Evolutionary conservation across 2,113 vertebrate genomes (phyloP), one percentile per base, ranked within the genome.

Genomic region (Perca schrenkii): DNA sequence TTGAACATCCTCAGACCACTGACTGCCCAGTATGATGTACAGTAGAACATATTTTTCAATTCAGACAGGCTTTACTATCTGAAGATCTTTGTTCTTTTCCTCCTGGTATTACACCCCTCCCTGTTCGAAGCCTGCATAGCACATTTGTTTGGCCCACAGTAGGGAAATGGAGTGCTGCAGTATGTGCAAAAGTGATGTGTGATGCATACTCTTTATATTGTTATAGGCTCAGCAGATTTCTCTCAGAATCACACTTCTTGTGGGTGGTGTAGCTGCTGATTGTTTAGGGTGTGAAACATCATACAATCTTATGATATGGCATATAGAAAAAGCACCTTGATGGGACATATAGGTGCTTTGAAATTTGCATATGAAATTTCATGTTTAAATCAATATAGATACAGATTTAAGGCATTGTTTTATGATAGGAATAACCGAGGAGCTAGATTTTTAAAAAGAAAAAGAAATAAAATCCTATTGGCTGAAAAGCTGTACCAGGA

Each of bases 151-250:
- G 47, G 61, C 13, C 2, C 12, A 56, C 60, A 28, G 19, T n/a
- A 4, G n/a, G 21, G 4, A 16, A 21, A 67, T 28, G 16, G 15
- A 25, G 52, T 53, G n/a, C 8, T 68, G 56, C 22, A 17, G 67
- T 52, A 62, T 49, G 60, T 64, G 50, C 6, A 17, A 43, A 57
- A 68, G 57, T 71, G 36, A 70, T 12, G 8, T 78, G 40, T 58
- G 46, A 3, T 1, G 16, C 50, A 53, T 28, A 46, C n/a, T 61
- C 28, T 25, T 16, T 40, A 8, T 8, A 11, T 54, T 76, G 50
- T 79, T 52, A 22, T 14, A 13, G 2, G 6, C 72, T 58, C 66
- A 76, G 83, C 83, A 31, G 8, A 52, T 22, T 75, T 70, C 43
- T 54, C 43, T 19, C 8, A 47, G 17, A 84, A 4, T 15, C 1